Percentiles rank a stretch among this genome's conserved stretches.
phyloP scores from a whole-genome alignment of 2,113 vertebrate species.

The Andinoacara biseriatus region DNA sequence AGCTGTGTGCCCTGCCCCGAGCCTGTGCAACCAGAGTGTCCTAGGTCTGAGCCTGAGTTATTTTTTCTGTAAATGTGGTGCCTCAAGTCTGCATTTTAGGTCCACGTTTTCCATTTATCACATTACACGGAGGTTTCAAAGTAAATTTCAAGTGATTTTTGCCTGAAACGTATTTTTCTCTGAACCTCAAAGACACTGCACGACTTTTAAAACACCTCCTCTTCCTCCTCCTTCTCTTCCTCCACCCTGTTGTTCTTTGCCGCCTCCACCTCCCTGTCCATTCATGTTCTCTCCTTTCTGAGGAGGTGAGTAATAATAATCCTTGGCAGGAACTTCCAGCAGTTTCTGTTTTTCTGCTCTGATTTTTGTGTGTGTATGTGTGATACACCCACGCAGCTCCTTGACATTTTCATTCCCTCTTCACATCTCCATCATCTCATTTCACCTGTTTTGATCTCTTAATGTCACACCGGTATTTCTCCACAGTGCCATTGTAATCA shows the following conservation, averaged over 20 bases:
- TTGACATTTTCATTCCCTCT: constrained; percentile 32
- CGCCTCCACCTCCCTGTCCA: not conserved
- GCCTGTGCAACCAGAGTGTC: too few relatives aligned
- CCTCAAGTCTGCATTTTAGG: too few relatives aligned
- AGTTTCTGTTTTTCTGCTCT: constrained; percentile 1
- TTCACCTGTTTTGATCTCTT: constrained; percentile 8
- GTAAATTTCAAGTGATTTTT: not conserved
- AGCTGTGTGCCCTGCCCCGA: too few relatives aligned
- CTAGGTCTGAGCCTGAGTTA: too few relatives aligned
- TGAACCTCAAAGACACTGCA: not conserved
- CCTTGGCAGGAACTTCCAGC: not conserved
- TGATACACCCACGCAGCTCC: constrained; percentile 22
- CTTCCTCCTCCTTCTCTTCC: constrained; percentile 6
- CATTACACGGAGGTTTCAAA: not conserved
- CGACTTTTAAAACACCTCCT: not conserved
- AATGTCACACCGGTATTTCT: not conserved
- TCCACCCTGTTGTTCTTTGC: not conserved
- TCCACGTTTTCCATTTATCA: too few relatives aligned
- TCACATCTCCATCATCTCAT: constrained; percentile 3
- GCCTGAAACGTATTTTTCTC: not conserved
- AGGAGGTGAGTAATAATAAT: constrained; percentile 23
- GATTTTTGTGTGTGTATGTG: constrained; percentile 10
- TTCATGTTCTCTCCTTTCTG: not conserved
- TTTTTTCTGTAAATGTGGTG: too few relatives aligned
- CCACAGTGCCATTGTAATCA: not conserved